Percentiles rank a stretch among this genome's conserved stretches.
Conservation (phyloP, 2,888 invertebrate genomes). For the Podabrus alpinus region DNA sequence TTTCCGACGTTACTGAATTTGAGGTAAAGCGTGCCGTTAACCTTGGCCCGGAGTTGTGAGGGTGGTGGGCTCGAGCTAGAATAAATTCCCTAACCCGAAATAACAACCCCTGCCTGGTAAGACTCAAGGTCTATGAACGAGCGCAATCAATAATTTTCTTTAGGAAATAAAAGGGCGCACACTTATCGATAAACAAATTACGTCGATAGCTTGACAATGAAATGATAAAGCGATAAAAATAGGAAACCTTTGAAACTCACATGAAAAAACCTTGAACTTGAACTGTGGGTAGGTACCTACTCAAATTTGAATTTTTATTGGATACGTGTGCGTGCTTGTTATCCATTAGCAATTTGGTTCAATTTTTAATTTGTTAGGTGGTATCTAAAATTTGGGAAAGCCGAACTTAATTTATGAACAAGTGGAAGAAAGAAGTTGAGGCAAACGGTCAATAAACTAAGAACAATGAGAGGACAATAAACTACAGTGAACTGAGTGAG, state of each 20-base stretch:
- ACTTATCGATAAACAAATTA: neutral
- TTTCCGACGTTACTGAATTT: neutral
- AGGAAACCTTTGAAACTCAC: neutral
- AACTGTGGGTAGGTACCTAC: neutral
- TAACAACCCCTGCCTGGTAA: conserved; percentile 35
- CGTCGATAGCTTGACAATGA: neutral
- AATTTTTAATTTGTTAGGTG: neutral
- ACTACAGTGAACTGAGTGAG: conserved; percentile 8
- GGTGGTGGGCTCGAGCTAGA: conserved; percentile 35
- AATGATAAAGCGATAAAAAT: neutral
- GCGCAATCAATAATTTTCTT: conserved; percentile 37
- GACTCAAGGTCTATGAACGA: conserved; percentile 39
- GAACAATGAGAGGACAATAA: conserved; percentile 22
- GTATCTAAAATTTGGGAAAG: neutral
- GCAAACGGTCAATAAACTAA: conserved; percentile 18
- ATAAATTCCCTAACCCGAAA: conserved; percentile 33
- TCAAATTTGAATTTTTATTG: neutral
- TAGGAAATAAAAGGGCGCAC: neutral
- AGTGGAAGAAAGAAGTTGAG: neutral
- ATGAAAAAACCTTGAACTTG: neutral
- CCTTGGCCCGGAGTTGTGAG: conserved; percentile 43
- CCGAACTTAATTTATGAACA: neutral
- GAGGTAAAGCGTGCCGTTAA: conserved; percentile 40
- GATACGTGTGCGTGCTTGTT: neutral
- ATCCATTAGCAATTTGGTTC: neutral